phyloP scores from a whole-genome alignment of 2,113 vertebrate genomes.

The Oryzias celebensis region DNA sequence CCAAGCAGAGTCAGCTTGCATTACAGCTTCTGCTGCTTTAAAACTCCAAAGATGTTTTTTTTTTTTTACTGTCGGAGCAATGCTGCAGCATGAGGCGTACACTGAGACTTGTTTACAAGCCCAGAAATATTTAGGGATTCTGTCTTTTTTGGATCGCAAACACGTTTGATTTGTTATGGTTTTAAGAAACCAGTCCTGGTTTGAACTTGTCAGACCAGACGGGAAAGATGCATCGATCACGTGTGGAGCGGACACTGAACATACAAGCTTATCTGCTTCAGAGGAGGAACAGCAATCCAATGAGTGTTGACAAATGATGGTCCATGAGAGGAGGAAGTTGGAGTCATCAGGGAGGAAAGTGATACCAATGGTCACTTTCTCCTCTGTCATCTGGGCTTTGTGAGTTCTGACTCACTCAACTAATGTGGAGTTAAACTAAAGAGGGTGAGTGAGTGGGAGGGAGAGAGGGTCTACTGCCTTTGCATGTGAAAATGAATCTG shows the following conservation, averaged over 20 bases:
- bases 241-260: constrained; percentile 6
- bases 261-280: constrained; percentile 28
- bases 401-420: constrained; percentile 30
- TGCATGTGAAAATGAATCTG: no score
- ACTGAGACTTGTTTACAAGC: constrained; percentile 66
- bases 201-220: constrained; percentile 20
- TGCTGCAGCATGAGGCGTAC: constrained; percentile 26
- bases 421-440: neutral
- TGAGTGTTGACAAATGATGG: constrained; percentile 27
- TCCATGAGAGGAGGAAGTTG: constrained; percentile 55
- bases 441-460: no score
- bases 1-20: neutral
- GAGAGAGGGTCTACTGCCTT: no score
- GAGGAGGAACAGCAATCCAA: constrained; percentile 23
- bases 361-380: constrained; percentile 57
- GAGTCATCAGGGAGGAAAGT: constrained; percentile 38
- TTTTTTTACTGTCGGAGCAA: constrained; percentile 34
- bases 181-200: constrained; percentile 32
- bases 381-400: constrained; percentile 37
- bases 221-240: constrained; percentile 30
- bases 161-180: constrained; percentile 71
- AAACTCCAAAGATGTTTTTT: no score
- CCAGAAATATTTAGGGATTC: constrained; percentile 69
- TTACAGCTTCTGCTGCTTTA: constrained; percentile 24
- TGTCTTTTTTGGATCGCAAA: constrained; percentile 67